These are phyloP conservation scores for Bujurquina vittata DNA, from an alignment of 2,113 vertebrate species.

Conservation along the genomic window DNA sequence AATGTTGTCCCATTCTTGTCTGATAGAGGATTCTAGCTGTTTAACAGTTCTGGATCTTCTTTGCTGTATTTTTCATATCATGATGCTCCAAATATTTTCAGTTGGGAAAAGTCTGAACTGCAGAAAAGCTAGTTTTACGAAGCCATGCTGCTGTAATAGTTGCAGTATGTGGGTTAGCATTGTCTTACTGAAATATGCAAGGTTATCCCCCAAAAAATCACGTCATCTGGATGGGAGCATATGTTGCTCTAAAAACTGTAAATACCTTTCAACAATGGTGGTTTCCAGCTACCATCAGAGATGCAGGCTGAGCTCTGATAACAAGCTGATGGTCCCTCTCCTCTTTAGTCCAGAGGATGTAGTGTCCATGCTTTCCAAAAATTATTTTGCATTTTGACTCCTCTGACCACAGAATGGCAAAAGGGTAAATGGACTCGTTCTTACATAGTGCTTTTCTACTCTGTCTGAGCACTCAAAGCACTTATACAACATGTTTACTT, in stretches of 20 bases:
- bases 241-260: neutral
- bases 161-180: neutral
- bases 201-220: too few relatives aligned
- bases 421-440: too few relatives aligned
- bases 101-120: neutral
- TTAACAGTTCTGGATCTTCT: neutral
- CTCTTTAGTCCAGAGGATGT: too few relatives aligned
- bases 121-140: neutral
- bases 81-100: neutral
- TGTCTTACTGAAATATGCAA: neutral
- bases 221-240: neutral
- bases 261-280: neutral
- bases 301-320: too few relatives aligned
- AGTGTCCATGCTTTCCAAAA: too few relatives aligned
- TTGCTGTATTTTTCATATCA: neutral
- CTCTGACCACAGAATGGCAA: too few relatives aligned
- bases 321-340: too few relatives aligned
- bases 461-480: too few relatives aligned
- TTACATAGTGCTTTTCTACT: too few relatives aligned
- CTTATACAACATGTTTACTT: too few relatives aligned
- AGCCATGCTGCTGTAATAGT: neutral
- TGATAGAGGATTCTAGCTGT: too few relatives aligned
- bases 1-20: neutral
- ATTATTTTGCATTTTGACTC: too few relatives aligned
- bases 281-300: fast-evolving